These are phyloP conservation scores for Ascaphus truei DNA, from an alignment of 2,113 vertebrate species.

Conservation along the genomic window DNA sequence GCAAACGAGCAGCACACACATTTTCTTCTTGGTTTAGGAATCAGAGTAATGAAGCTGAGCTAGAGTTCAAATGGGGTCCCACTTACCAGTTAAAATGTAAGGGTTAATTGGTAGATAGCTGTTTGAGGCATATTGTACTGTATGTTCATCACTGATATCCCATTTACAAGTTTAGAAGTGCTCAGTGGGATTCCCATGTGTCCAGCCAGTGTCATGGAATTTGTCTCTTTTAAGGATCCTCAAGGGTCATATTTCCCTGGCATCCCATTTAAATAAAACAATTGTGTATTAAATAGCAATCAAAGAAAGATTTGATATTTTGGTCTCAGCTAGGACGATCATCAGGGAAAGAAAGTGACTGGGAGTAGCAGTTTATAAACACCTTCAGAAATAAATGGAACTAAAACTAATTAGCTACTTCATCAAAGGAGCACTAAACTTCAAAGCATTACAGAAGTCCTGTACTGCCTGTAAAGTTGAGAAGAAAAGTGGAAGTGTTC, in stretches of 20 bases:
- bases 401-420: conserved; percentile 33
- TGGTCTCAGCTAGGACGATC: conserved; percentile 14
- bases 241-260: conserved; percentile 25
- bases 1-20: too few species aligned
- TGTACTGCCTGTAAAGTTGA: conserved; percentile 17
- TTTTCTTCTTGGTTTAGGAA: too few species aligned
- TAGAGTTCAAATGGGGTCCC: not conserved
- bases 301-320: conserved; percentile 1
- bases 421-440: conserved; percentile 33
- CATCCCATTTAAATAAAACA: conserved; percentile 25
- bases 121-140: conserved; percentile 28
- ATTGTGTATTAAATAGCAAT: conserved; percentile 1
- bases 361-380: conserved; percentile 23
- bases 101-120: conserved; percentile 17
- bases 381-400: conserved; percentile 27
- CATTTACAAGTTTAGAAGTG: conserved; percentile 35
- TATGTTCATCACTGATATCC: conserved; percentile 21
- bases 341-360: not conserved
- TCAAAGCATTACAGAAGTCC: conserved; percentile 24
- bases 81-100: not conserved
- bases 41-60: not conserved
- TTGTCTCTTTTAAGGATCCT: conserved; percentile 12
- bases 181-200: conserved; percentile 32
- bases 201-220: conserved; percentile 26
- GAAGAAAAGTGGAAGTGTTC: conserved; percentile 18